Base-by-base conservation (phyloP, 2,888 invertebrate species). In the Lissonota sp. region DNA sequence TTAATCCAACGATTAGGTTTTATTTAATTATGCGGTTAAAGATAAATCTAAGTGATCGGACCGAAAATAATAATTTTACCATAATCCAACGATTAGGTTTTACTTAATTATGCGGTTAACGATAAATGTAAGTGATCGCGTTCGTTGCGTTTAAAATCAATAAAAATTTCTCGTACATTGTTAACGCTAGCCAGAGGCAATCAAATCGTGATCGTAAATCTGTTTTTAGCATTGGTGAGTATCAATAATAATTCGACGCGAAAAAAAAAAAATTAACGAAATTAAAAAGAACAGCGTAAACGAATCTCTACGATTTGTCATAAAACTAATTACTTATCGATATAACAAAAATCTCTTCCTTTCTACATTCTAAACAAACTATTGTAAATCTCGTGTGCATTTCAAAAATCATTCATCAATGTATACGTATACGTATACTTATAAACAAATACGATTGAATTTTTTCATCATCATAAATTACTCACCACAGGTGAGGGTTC, bases 401-500 rank as follows among this genome's bases (percentile, higher is more conserved):
- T 74, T 51, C 58, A 49, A 67, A 60, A 14, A 40, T 60, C 7
- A 44, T 37, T 71, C 10, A 26, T 58, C 12, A 57, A 14, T 12
- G n/a, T n/a, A n/a, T n/a, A n/a, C n/a, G n/a, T n/a, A n/a, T n/a
- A n/a, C n/a, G n/a, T n/a, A n/a, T n/a, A n/a, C n/a, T n/a, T n/a
- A 16, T 53, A 51, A 6, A 44, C 37, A 53, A 12, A 7, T 42
- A 8, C 53, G n/a, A 8, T 8, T 55, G 66, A 67, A 78, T 53
- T 14, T 14, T 6, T 46, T 42, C 26, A 75, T 70, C 71, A 63
- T 81, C 37, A n/a, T 10, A 57, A 64, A 58, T 75, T 44, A 53
- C 44, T 76, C 46, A 58, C 0, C 60, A 63, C 69, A 87, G 89
- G 89, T 51, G 89, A 89, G 74, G 89, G 89, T 60, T 67, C 82